phyloP scores from a whole-genome alignment of 2,113 vertebrate genomes.

The Syngnathoides biaculeatus region DNA sequence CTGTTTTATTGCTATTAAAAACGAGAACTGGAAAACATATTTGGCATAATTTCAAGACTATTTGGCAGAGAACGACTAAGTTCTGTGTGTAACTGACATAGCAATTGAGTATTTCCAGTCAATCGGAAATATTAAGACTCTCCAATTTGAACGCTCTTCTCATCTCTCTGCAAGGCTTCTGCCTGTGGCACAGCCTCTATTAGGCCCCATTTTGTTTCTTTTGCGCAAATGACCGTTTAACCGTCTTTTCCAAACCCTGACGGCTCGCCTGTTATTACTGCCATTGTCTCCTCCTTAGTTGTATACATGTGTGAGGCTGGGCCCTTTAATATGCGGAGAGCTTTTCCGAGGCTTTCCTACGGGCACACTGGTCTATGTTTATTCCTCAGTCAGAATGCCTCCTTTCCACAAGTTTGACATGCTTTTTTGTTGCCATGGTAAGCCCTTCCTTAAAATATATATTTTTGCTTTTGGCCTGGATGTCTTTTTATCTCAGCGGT shows the following conservation, averaged over 20 bases:
- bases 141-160: slow-evolving; percentile 26
- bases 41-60: neutral
- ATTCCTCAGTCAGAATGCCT: slow-evolving; percentile 68
- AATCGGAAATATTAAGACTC: neutral
- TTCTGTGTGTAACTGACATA: neutral
- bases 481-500: slow-evolving; percentile 73
- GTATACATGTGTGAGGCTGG: slow-evolving; percentile 65
- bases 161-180: slow-evolving; percentile 33
- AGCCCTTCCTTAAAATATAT: slow-evolving; percentile 76
- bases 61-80: neutral
- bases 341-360: slow-evolving; percentile 69
- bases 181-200: slow-evolving; percentile 51
- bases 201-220: slow-evolving; percentile 57
- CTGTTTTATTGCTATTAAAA: neutral
- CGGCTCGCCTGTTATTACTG: slow-evolving; percentile 72
- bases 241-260: slow-evolving; percentile 71
- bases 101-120: neutral
- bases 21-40: neutral
- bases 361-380: slow-evolving; percentile 67
- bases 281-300: slow-evolving; percentile 70
- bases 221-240: slow-evolving; percentile 73
- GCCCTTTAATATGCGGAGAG: slow-evolving; percentile 66
- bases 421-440: slow-evolving; percentile 75
- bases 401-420: slow-evolving; percentile 74
- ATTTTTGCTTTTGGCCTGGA: slow-evolving; percentile 75